A percentile compares a stretch with the other conserved stretches of the same genome.
These are phyloP conservation scores for Muschampia plurimacula DNA, from an alignment of 2,888 invertebrate species.

Conservation along the genomic window DNA sequence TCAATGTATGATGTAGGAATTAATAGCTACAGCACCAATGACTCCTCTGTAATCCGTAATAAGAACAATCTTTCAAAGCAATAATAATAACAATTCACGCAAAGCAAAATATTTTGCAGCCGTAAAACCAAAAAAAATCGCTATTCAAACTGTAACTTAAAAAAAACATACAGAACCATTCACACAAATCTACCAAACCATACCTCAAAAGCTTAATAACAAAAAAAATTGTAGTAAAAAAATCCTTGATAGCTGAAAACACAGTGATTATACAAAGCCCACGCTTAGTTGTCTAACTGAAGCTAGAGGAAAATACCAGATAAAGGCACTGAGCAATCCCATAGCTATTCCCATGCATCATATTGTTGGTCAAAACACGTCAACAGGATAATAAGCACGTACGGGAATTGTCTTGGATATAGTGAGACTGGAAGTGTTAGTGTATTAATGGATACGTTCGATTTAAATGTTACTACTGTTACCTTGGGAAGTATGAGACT, in stretches of 20 bases:
- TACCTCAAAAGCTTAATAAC: slow-evolving; percentile 9
- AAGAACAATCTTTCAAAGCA: no score
- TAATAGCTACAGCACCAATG: no score
- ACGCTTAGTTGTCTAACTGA: slow-evolving; percentile 9
- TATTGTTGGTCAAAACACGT: slow-evolving; percentile 61
- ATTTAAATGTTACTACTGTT: no score
- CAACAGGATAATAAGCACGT: slow-evolving; percentile 64
- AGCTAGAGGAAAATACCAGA: slow-evolving; percentile 18
- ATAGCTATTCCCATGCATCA: slow-evolving; percentile 57
- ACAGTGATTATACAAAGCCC: slow-evolving; percentile 15
- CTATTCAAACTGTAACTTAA: neutral
- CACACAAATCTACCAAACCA: slow-evolving; percentile 2
- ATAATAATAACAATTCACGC: neutral
- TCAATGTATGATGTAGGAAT: no score
- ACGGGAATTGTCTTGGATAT: slow-evolving; percentile 33
- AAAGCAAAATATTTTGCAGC: neutral
- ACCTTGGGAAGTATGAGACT: no score
- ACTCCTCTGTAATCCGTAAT: no score
- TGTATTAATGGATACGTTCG: neutral
- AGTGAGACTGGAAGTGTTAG: neutral
- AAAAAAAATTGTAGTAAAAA: neutral
- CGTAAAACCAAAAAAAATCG: neutral
- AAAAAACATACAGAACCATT: neutral
- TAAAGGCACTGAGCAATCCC: slow-evolving; percentile 22
- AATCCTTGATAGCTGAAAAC: slow-evolving; percentile 19